Evolutionary conservation across 2,113 vertebrate species (phyloP), one percentile per base, ranked within the genome.

Genomic region (Leucopsar rothschildi): DNA sequence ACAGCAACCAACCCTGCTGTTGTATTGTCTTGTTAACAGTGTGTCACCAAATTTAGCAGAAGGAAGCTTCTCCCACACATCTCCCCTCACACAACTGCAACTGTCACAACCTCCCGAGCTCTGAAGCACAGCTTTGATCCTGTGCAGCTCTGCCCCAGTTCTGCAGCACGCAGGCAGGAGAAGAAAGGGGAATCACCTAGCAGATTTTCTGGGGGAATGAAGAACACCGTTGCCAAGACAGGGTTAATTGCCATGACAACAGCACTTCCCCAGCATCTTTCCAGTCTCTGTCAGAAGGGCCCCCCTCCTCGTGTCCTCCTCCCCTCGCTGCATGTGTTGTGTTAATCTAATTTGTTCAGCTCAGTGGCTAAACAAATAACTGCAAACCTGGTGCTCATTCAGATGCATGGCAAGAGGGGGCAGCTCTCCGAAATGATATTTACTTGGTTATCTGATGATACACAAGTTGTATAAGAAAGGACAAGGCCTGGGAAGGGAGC

Each of bases 271-370:
- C 78, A 80, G 63, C 82, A 87, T 92, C 86, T 75, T 94, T 92
- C 75, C 59, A 35, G 85, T 86, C 57, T 63, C 87, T 75, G 71
- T 66, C 56, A 63, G 82, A 86, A 81, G 69, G 22, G 3, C 24
- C 50, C 44, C 90, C 50, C 47, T 21, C 45, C 60, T 44, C 5
- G 2, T 37, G 71, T 90, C 75, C 93, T 95, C 88, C 86, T 95
- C 88, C 83, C 68, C 76, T 95, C 89, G 3, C 95, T 94, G 94
- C 93, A 91, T 96, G 96, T 92, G 87, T 94, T 96, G 78, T 83
- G 94, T 92, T 96, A 97, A 97, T 97, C 96, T 97, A 94, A 97
- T 97, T 97, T 97, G 93, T 95, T 97, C 97, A 97, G 92, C 92
- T 96, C 96, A 68, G 90, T 94, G 80, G 82, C 91, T 97, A 97